A percentile compares a stretch with the other conserved stretches of the same genome.
Evolutionary conservation across 92 coral and sea anemone species (phyloP).

Genomic region (Palythoa caribaeorum): DNA sequence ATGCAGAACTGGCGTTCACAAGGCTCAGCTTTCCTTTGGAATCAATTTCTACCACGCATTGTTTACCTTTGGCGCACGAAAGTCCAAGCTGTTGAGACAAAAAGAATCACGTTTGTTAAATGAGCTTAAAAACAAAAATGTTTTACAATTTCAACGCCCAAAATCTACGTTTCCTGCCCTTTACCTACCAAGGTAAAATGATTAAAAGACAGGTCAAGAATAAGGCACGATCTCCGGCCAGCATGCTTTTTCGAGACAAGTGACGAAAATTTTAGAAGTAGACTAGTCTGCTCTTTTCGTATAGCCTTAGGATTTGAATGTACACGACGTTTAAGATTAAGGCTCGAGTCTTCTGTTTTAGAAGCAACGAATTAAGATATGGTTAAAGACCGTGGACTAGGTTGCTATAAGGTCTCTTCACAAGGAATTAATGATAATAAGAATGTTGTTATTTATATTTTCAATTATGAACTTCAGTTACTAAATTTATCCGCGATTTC

Average conservation of each 20-base stretch:
- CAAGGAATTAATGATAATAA: no score
- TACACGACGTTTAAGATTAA: no score
- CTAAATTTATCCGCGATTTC: neutral
- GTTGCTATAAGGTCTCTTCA: neutral
- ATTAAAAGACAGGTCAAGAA: neutral
- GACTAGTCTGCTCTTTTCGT: no score
- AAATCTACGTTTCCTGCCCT: neutral
- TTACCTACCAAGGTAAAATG: neutral
- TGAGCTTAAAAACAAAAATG: neutral
- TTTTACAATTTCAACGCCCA: neutral
- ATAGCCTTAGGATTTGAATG: no score
- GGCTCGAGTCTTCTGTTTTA: no score
- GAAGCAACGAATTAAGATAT: no score
- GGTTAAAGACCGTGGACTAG: neutral
- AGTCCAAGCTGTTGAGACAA: neutral
- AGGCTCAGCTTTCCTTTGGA: conserved; percentile 18
- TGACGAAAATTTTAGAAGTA: no score
- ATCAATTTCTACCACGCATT: conserved; percentile 36
- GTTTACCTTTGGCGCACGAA: neutral
- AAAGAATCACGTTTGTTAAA: neutral
- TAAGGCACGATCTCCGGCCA: neutral
- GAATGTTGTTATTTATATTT: no score
- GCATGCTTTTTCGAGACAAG: neutral
- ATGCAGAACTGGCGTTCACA: conserved; percentile 14
- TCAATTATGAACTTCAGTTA: neutral